Conservation (phyloP, 2,113 vertebrate genomes). For the Archilochus colubris region DNA sequence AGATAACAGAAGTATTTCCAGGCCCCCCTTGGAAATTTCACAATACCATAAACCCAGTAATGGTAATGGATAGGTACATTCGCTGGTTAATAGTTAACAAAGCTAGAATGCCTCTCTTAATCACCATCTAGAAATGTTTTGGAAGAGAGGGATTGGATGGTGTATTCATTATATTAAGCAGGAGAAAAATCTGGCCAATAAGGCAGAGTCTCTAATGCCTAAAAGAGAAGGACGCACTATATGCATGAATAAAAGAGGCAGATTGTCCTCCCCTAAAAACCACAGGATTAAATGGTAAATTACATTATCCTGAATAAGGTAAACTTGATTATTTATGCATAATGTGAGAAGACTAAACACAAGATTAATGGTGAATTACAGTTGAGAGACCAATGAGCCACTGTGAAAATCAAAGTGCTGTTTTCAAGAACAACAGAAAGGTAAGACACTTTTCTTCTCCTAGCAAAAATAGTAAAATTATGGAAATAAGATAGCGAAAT, state of each 20-base stretch:
- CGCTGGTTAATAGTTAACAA: slow-evolving; percentile 75
- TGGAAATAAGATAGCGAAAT: slow-evolving; percentile 16
- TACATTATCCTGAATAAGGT: slow-evolving; percentile 25
- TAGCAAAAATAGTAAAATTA: not conserved
- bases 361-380: slow-evolving; percentile 2
- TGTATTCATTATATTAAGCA: slow-evolving; percentile 18
- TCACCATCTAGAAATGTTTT: slow-evolving; percentile 52
- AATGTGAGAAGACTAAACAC: slow-evolving; percentile 6
- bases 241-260: slow-evolving; percentile 12
- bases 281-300: slow-evolving; percentile 52
- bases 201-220: slow-evolving; percentile 20
- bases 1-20: slow-evolving; percentile 61
- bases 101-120: slow-evolving; percentile 55
- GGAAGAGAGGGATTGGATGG: slow-evolving; percentile 50
- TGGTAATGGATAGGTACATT: slow-evolving; percentile 69
- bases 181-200: slow-evolving; percentile 68
- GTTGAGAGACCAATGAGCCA: not conserved
- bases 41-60: slow-evolving; percentile 56
- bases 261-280: not conserved
- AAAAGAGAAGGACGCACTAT: not conserved
- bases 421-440: slow-evolving; percentile 45
- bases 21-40: slow-evolving; percentile 24
- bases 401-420: not conserved
- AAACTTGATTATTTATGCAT: not conserved
- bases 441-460: slow-evolving; percentile 52